Evolutionary conservation across 2,797 vertebrate genomes (phyloP).

Genomic region (Molossus molossus): DNA sequence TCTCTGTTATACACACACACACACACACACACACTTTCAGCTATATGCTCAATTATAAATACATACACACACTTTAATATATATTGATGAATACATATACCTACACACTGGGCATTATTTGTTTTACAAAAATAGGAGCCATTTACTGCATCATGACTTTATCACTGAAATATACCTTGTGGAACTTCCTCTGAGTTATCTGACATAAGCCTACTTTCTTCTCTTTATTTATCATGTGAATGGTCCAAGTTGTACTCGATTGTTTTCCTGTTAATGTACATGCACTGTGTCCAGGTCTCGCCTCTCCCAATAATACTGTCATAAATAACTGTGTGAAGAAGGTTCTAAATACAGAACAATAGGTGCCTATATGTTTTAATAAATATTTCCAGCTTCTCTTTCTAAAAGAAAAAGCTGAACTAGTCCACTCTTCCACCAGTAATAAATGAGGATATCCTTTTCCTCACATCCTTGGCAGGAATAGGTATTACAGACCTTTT

Average conservation of each 20-base stretch:
- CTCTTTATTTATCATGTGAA: neutral
- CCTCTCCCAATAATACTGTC: neutral
- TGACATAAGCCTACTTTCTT: neutral
- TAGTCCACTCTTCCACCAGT: neutral
- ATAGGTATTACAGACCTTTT: neutral
- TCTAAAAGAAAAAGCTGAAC: neutral
- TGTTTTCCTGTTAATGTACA: neutral
- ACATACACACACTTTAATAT: neutral
- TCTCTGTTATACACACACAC: neutral
- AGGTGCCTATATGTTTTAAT: neutral
- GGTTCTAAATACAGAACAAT: neutral
- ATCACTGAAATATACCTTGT: neutral
- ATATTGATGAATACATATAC: neutral
- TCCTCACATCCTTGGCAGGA: neutral
- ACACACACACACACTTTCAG: neutral
- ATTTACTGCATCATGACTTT: neutral
- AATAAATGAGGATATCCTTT: neutral
- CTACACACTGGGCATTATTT: neutral
- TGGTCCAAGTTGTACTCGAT: neutral
- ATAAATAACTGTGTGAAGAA: neutral
- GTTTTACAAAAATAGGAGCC: neutral
- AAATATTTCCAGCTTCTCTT: neutral
- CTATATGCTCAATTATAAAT: neutral
- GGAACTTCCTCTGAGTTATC: neutral
- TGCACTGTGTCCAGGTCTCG: neutral